Base-by-base conservation (phyloP, 2,113 vertebrate species). In the Albula glossodonta region DNA sequence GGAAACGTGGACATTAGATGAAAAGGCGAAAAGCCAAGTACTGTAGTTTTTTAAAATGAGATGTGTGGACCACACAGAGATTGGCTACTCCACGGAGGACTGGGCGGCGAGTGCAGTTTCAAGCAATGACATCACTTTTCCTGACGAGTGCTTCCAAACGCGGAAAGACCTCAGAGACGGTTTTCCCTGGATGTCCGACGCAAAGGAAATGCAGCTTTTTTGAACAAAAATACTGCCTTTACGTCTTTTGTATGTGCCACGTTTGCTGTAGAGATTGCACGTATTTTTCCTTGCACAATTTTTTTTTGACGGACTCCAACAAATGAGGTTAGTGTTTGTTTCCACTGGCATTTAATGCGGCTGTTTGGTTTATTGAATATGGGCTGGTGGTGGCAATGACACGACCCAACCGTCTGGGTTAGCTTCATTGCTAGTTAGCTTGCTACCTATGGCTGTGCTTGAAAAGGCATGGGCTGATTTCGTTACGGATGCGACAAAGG, bases 61-160 rank as follows among this genome's bases (percentile, higher is more conserved):
- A 81, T 19, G 85, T 86, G 49, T 31, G 56, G 81, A 83, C 86
- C 86, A 78, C 77, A 74, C 82, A 79, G 77, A 80, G 50, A 80
- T 81, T 77, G 85, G 82, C 78, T 81, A 77, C 60, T 82, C 84
- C 85, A 57, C 85, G 70, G 85, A 86, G 82, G 57, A 51, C 82
- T 51, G 60, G 63, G 85, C 83, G 82, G 78, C 85, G 78, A 86
- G 87, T 80, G 87, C 78, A 86, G 53, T 88, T 88, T 88, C 86
- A 86, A 88, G 85, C 87, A 85, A 88, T 88, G 87, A 88, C 87
- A 86, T 88, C 87, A 88, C 87, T 84, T 88, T 88, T 88, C 85
- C 85, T 88, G 83, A 86, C 82, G 79, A 84, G 74, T 57, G 87
- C 66, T 70, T 86, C 85, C 83, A 77, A 86, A 88, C 83, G 83